Conservation (phyloP, 2,888 invertebrate species). For the Onchidella celtica region DNA sequence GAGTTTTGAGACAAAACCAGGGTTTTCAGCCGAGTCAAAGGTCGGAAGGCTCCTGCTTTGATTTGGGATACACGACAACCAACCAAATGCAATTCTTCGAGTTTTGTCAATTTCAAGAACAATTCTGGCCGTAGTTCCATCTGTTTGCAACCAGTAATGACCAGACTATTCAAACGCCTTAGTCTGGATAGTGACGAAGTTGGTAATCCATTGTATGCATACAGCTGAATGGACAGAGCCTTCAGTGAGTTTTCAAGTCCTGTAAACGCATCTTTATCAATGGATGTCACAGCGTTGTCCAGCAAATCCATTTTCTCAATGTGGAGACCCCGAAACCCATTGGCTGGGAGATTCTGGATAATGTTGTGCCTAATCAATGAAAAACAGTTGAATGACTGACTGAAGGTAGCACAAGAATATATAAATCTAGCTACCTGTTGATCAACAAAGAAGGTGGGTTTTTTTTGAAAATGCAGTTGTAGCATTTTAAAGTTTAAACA, state of each 20-base stretch:
- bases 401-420: background rate
- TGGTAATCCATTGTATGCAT: conserved; percentile 53
- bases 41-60: conserved; percentile 48
- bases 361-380: conserved; percentile 50
- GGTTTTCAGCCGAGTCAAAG: conserved; percentile 48
- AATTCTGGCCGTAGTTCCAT: conserved; percentile 39
- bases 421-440: background rate
- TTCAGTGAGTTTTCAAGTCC: conserved; percentile 55
- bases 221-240: conserved; percentile 42
- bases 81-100: conserved; percentile 54
- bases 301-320: conserved; percentile 55
- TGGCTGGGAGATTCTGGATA: conserved; percentile 53
- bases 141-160: conserved; percentile 53
- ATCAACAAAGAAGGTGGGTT: no score
- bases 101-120: conserved; percentile 46
- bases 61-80: conserved; percentile 54
- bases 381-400: background rate
- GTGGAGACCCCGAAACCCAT: conserved; percentile 54
- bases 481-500: no score
- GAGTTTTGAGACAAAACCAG: conserved; percentile 50
- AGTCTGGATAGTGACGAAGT: conserved; percentile 46
- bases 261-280: conserved; percentile 54
- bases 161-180: conserved; percentile 43
- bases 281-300: conserved; percentile 55
- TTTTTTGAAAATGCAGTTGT: no score